phyloP scores from a whole-genome alignment of 2,113 vertebrate genomes.

The Phalacrocorax brasilianus region DNA sequence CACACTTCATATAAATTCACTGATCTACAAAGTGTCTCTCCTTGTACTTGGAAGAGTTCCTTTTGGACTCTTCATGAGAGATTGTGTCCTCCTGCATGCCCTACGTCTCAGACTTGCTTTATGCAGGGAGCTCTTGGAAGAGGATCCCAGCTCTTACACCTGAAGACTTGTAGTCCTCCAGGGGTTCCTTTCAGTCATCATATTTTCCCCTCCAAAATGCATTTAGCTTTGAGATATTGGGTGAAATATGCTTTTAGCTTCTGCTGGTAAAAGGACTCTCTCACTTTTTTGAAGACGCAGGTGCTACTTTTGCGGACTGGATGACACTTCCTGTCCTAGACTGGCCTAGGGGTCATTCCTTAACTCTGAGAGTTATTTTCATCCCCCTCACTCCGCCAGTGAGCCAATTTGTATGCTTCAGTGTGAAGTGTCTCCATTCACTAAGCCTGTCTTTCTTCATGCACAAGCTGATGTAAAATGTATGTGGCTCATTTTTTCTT shows the following conservation, averaged over 20 bases:
- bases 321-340: neutral
- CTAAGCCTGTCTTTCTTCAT: neutral
- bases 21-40: neutral
- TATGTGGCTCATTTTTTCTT: neutral
- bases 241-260: neutral
- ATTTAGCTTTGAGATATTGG: neutral
- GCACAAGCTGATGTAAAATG: slow-evolving; percentile 29
- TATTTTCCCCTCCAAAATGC: neutral
- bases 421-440: neutral
- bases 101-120: neutral
- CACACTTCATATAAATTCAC: neutral
- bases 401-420: slow-evolving; percentile 4
- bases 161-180: neutral
- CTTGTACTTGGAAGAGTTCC: neutral
- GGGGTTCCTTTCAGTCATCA: neutral
- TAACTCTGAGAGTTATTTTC: neutral
- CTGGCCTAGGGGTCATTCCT: neutral
- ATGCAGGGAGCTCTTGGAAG: neutral
- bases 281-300: neutral
- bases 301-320: neutral
- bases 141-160: neutral
- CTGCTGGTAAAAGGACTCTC: neutral
- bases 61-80: neutral
- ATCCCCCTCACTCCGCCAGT: neutral
- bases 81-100: neutral